Base-by-base conservation (phyloP, 1,140 invertebrate genomes). In the Lysiphlebus fabarum region DNA sequence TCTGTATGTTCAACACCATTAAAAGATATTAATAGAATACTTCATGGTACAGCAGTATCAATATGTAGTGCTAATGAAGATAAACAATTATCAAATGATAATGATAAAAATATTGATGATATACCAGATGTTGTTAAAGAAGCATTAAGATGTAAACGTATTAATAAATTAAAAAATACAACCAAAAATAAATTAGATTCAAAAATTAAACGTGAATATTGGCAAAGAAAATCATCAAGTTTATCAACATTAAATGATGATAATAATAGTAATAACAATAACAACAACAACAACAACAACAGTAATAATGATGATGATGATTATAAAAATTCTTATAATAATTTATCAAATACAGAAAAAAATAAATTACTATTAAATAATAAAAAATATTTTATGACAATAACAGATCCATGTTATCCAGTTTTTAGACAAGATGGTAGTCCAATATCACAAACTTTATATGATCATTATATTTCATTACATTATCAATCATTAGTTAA, bases 321-420 rank as follows among this genome's bases (percentile, higher is more conserved):
- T n/a, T n/a, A n/a, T n/a, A n/a, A n/a, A n/a, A n/a, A n/a, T n/a
- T n/a, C n/a, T n/a, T n/a, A n/a, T 37, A 6, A 11, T 6, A 36
- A 6, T 36, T 47, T n/a, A 7, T 36, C 17, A 26, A 12, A 34
- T 26, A 14, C 4, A 43, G 34, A 8, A 44, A 45, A 9, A 6
- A 62, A 58, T 17, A n/a, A n/a, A n/a, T n/a, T n/a, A n/a, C n/a
- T n/a, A n/a, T n/a, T n/a, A n/a, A n/a, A n/a, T n/a, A n/a, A n/a
- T n/a, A 72, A 69, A 10, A 58, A 62, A 10, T 67, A 70, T 47
- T 86, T 80, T 11, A 84, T 86, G 56, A 90, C 89, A 1, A 90
- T 92, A 53, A 84, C 86, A 36, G 90, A 92, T 79, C 90, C 90
- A 14, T 82, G 78, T 50, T 89, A 86, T 79, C 90, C 90, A 26